Evolutionary conservation across 2,797 vertebrate genomes (phyloP), one percentile per base, ranked within the genome.

Genomic region (Spinibarbus caldwelli): DNA sequence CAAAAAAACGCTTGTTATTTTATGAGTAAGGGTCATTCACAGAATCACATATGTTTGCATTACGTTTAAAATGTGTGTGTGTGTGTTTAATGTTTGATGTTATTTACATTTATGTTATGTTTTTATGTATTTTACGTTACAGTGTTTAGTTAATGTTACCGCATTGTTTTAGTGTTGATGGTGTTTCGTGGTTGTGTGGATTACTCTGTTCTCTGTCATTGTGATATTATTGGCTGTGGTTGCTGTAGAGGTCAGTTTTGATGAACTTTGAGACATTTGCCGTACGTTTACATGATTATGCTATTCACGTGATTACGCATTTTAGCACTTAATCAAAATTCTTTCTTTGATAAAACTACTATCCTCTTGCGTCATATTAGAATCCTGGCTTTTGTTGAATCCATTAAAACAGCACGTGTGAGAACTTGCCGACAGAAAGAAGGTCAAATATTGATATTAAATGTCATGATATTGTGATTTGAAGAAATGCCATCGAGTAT

Each of bases 371-470:
- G 14, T 77, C 34, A 17, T 59, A 26, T 26, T 15, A 59, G 9
- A 36, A 54, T 8, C 2, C 31, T 6, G 23, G 2, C 5, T 52
- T 41, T 41, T 59, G 36, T 14, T 43, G n/a, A 43, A 29, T 43
- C 34, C n/a, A 9, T 59, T 10, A 11, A 47, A 73, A 62, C 54
- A 62, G 21, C 21, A 73, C 29, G 38, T 62, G 68, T 62, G 80
- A 82, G 70, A 62, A 47, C 38, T 2, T 45, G 68, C 15, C 4
- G 29, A 47, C 41, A 73, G 52, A 75, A 34, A 8, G 6, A 62
- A 83, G 70, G 70, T 47, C 81, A 64, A 64, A 47, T 73, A 72
- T 72, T 38, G 52, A 72, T n/a, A 82, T 73, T 64, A 83, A 82
- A 45, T 43, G 47, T 41, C 66, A 41, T 29, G 80, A 43, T 45